Base-by-base conservation (phyloP, 2,113 vertebrate species). In the Chitala chitala region DNA sequence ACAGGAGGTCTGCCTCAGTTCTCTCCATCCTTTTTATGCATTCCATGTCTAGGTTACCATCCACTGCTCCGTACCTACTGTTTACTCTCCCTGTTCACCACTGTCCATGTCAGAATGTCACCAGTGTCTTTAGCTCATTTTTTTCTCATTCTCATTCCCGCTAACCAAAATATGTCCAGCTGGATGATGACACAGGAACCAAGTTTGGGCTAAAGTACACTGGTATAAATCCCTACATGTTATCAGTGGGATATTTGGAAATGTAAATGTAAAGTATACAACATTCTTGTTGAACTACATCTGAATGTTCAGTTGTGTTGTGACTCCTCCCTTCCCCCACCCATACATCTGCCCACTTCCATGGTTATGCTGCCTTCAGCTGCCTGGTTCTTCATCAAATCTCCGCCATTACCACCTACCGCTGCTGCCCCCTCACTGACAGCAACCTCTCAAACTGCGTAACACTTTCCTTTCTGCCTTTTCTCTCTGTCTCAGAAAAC, bases 401-500 rank as follows among this genome's bases (percentile, higher is more conserved):
- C 58, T 17, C 44, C 29, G 65, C 36, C 33, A 31, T 38, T 51
- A 20, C 20, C n/a, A 17, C 10, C 24, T 29, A 7, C 33, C 17
- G 7, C 29, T n/a, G 24, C 40, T 17, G 15, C 2, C 24, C 13
- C 22, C 22, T 26, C 33, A 31, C 22, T 33, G 51, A 46, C 5
- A 20, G 31, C 5, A 7, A 4, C 48, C 10, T 72, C 55, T 65
- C 69, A 61, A 78, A 74, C 48, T 79, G 77, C 69, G 78, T 80
- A 81, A 77, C 78, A 81, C 84, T 38, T 22, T 17, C 44, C 42
- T 50, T 56, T 66, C 13, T 48, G 80, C 82, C 81, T 84, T 17
- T 79, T 80, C 17, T 83, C 81, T 78, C 55, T 36, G 17, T n/a
- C n/a, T n/a, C n/a, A n/a, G n/a, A n/a, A n/a, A n/a, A n/a, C n/a